Base-by-base conservation (phyloP, 2,797 vertebrate species). In the Typhlichthys subterraneus region DNA sequence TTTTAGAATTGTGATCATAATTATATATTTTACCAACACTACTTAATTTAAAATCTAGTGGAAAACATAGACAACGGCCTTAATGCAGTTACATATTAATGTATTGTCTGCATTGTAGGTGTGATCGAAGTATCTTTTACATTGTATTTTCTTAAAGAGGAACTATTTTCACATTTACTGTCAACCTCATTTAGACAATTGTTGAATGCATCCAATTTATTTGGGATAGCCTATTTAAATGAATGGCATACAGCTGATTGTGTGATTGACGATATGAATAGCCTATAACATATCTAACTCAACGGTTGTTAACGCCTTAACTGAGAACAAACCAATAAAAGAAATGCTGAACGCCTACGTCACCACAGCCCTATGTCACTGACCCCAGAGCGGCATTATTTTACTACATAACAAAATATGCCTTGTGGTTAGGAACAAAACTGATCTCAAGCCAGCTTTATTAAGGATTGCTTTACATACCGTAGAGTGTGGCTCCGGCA, bases 311-410 rank as follows among this genome's bases (percentile, higher is more conserved):
- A 59, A 55, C 82, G 74, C 85, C 83, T 33, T 49, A 0, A 45
- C 14, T 2, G 0, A 31, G 12, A 2, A 48, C 3, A 1, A 31
- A 70, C 88, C 81, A 89, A 89, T 90, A 47, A 82, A 2, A 19
- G 29, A 10, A 4, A 4, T 45, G 59, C 11, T 45, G 55, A 72
- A 52, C 46, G 76, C 0, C 4, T 6, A 15, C 19, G 1, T 0
- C 6, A 4, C 0, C 11, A 15, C 17, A 38, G 14, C 6, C 1
- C 0, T 0, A 33, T 0, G 2, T 9, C 0, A 45, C 88, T 52
- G 87, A 82, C 82, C 82, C 55, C 45, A 76, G 82, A 80, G 5
- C 87, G 73, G 88, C 19, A n/a, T 11, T 2, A 15, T 19, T 15
- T 33, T 47, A 15, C 31, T 3, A 23, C 12, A 51, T 8, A 19